Percentiles rank a stretch among this genome's conserved stretches.
phyloP scores from a whole-genome alignment of 2,888 invertebrate genomes.

The Byasa hedistus region DNA sequence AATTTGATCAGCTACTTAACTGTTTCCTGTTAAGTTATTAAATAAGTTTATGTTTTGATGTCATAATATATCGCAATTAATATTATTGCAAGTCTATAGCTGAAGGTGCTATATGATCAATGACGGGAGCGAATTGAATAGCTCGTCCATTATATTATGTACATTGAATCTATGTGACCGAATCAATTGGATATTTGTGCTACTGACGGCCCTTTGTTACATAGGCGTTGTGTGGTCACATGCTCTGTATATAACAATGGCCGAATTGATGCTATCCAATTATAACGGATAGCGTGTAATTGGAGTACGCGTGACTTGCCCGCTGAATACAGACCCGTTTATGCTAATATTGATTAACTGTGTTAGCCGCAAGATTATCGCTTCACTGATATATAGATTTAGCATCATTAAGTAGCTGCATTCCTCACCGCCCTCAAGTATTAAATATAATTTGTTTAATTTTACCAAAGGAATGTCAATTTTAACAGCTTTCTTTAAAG shows the following conservation, averaged over 20 bases:
- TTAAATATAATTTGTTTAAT: too few relatives aligned
- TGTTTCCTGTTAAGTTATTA: too few relatives aligned
- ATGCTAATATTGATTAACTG: slow-evolving; percentile 27
- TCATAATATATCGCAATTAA: too few relatives aligned
- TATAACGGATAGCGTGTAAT: slow-evolving; percentile 27
- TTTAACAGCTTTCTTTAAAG: too few relatives aligned
- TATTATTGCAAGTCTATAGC: background rate
- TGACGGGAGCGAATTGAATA: background rate
- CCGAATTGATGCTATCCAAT: slow-evolving; percentile 27
- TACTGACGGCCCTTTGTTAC: slow-evolving; percentile 19
- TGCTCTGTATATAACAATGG: slow-evolving; percentile 17
- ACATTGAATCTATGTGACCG: background rate
- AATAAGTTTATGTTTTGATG: too few relatives aligned
- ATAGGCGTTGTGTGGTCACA: slow-evolving; percentile 9
- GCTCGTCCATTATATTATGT: too few relatives aligned
- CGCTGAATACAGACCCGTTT: slow-evolving; percentile 21
- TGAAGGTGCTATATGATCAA: background rate
- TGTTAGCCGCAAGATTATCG: slow-evolving; percentile 13
- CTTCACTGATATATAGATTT: background rate
- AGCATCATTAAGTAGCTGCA: background rate
- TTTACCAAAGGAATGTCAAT: too few relatives aligned
- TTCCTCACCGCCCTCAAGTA: too few relatives aligned
- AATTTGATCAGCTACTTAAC: too few relatives aligned
- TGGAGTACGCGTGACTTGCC: slow-evolving; percentile 18
- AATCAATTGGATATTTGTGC: slow-evolving; percentile 3